phyloP scores from a whole-genome alignment of 2,797 vertebrate species.

The Sternarchorhynchus goeldii region DNA sequence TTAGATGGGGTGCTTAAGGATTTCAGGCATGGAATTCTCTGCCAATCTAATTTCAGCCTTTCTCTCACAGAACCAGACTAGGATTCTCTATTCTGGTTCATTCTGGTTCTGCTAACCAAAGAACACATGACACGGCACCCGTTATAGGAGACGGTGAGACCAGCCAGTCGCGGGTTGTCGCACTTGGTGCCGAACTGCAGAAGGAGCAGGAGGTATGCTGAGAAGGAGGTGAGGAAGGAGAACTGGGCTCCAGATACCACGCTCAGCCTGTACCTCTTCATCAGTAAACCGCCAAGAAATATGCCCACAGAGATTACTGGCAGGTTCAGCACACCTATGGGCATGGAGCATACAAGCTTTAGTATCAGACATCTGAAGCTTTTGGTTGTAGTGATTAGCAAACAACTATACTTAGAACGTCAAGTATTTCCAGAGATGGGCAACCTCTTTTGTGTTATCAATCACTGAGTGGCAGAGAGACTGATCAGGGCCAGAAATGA shows the following conservation, averaged over 20 bases:
- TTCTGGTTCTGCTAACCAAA: not conserved
- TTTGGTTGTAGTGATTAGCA: not conserved
- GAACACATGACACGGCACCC: constrained; percentile 67
- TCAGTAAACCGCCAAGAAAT: constrained; percentile 81
- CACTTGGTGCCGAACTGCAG: constrained; percentile 78
- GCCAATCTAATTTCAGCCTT: too few species aligned
- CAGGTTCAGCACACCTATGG: constrained; percentile 78
- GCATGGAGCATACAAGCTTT: not conserved
- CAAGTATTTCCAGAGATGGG: too few species aligned
- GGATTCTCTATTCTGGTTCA: too few species aligned
- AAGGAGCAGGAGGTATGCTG: constrained; percentile 75
- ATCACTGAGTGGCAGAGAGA: too few species aligned
- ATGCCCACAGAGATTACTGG: constrained; percentile 79
- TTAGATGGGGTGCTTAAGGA: too few species aligned
- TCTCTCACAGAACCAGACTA: too few species aligned
- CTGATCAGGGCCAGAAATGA: too few species aligned
- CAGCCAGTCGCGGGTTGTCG: constrained; percentile 78
- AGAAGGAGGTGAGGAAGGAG: constrained; percentile 74
- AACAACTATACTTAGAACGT: too few species aligned
- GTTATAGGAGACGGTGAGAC: constrained; percentile 79
- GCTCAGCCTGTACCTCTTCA: constrained; percentile 83
- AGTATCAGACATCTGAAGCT: not conserved
- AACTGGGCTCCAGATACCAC: constrained; percentile 80
- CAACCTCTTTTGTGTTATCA: too few species aligned
- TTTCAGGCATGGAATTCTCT: too few species aligned